Conservation (phyloP, 2,888 invertebrate genomes). For the Myopa testacea region DNA sequence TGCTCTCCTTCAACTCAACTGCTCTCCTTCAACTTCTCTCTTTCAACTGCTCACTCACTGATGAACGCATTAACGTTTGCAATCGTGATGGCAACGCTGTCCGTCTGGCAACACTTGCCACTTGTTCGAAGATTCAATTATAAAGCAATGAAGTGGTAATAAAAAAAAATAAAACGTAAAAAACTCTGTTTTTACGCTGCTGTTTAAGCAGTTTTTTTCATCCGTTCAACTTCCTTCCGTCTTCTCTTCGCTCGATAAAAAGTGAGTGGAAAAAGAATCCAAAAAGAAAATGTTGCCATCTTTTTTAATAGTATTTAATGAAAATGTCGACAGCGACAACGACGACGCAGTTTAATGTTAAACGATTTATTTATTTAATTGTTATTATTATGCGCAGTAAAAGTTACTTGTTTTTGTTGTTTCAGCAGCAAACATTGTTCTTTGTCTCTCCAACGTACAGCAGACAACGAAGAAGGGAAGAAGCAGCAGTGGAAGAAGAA, state of each 20-base stretch:
- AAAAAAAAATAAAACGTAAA: slow-evolving; percentile 49
- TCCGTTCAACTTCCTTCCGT: neutral
- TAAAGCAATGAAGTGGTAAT: slow-evolving; percentile 65
- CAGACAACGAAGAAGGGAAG: neutral
- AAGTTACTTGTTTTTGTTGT: neutral
- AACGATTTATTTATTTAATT: slow-evolving; percentile 36
- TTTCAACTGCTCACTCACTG: neutral
- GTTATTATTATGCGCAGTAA: slow-evolving; percentile 31
- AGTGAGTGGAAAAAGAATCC: neutral
- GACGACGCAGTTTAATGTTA: slow-evolving; percentile 27
- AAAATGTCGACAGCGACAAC: slow-evolving; percentile 24
- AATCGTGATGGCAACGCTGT: neutral
- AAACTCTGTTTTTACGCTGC: neutral
- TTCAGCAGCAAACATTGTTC: neutral
- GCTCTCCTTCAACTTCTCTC: neutral
- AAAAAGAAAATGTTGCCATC: neutral
- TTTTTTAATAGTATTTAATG: slow-evolving; percentile 27
- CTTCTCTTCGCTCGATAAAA: slow-evolving; percentile 1
- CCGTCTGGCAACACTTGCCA: slow-evolving; percentile 26
- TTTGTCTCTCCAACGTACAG: neutral
- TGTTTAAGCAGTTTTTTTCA: neutral
- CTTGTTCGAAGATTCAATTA: slow-evolving; percentile 63
- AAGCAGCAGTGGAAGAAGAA: neutral
- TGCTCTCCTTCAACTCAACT: too few species aligned
- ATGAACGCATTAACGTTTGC: neutral